phyloP scores from a whole-genome alignment of 2,113 vertebrate species.

The Ictidomys tridecemlineatus region DNA sequence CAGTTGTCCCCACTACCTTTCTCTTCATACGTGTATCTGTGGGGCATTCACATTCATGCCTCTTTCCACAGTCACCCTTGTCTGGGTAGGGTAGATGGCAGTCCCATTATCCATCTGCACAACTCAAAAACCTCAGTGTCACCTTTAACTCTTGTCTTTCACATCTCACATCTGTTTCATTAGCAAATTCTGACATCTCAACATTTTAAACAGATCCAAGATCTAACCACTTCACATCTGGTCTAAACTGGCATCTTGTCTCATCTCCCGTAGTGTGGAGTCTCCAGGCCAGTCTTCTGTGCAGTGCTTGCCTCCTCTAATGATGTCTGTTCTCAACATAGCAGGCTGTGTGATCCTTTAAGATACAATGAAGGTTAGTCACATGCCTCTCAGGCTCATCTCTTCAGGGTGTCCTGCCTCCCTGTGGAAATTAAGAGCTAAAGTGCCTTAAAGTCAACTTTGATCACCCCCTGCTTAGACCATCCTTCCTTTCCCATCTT shows the following conservation, averaged over 20 bases:
- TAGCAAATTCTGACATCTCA: neutral
- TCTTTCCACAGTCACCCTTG: neutral
- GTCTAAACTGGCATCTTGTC: neutral
- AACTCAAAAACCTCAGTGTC: neutral
- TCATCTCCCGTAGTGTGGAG: neutral
- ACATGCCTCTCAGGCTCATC: neutral
- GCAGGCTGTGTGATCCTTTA: neutral
- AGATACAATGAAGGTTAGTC: neutral
- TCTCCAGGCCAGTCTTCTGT: neutral
- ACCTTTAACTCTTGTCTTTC: neutral
- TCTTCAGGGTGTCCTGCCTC: neutral
- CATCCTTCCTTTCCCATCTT: neutral
- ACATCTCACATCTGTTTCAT: neutral
- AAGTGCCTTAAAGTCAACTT: neutral
- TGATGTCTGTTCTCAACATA: neutral
- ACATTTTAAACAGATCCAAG: neutral
- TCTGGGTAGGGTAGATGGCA: neutral
- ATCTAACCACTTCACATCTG: fast-evolving
- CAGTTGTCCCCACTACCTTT: too few species aligned
- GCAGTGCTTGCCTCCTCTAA: neutral
- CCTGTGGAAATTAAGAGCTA: neutral
- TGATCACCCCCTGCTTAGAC: neutral
- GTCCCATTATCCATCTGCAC: neutral
- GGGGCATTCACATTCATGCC: too few species aligned
- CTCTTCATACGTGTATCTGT: neutral